phyloP scores from a whole-genome alignment of 2,113 vertebrate genomes.

The Haemorhous mexicanus region DNA sequence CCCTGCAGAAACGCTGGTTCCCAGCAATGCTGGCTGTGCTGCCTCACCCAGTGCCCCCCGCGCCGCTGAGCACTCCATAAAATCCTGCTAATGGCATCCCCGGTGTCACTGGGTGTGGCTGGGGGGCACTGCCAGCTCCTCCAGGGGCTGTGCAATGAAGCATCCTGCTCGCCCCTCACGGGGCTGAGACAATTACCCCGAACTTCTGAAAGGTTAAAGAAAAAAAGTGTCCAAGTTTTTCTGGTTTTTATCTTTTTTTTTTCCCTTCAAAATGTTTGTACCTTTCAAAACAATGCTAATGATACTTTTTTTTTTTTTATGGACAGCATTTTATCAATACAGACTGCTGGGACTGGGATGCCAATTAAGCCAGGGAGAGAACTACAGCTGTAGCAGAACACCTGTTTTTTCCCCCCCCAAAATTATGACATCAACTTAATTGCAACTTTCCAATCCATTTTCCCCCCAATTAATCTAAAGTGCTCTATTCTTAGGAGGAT shows the following conservation, averaged over 20 bases:
- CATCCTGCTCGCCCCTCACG: neutral
- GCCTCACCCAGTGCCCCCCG: rapidly evolving
- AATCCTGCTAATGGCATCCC: neutral
- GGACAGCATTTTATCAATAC: neutral
- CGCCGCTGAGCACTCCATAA: rapidly evolving
- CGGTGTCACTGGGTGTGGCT: neutral
- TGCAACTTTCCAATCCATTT: constrained; percentile 24
- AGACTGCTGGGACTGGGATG: neutral
- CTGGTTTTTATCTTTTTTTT: neutral
- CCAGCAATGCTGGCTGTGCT: neutral
- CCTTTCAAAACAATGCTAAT: neutral
- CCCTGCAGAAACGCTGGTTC: neutral
- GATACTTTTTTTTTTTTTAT: neutral
- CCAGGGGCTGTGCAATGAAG: neutral
- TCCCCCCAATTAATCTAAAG: constrained; percentile 14
- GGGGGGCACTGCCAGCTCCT: neutral
- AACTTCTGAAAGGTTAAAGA: neutral
- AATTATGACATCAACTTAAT: constrained; percentile 32
- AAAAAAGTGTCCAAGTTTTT: neutral
- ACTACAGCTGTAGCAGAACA: neutral
- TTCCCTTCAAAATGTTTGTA: neutral
- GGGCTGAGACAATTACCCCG: neutral
- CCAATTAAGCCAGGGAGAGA: constrained; percentile 19
- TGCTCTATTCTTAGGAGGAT: neutral
- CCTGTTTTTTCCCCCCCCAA: neutral